Percentiles rank a stretch among this genome's conserved stretches.
Evolutionary conservation across 1,140 invertebrate species (phyloP).

Genomic region (Drosophila arawakana): DNA sequence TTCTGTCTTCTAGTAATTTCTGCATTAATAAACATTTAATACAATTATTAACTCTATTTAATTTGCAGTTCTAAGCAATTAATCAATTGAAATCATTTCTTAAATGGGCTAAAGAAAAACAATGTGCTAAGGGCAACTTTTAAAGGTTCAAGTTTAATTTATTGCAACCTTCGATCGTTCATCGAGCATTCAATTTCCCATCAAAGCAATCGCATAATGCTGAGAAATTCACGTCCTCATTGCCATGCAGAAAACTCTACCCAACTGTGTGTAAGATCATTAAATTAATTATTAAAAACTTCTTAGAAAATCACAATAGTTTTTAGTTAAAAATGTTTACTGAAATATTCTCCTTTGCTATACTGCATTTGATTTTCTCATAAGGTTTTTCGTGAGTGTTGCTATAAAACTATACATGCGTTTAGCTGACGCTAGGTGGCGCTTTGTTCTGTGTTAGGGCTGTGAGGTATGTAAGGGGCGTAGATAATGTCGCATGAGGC

Average conservation of each 20-base stretch:
- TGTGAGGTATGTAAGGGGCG: neutral
- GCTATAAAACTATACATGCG: no score
- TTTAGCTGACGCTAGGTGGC: constrained; percentile 6
- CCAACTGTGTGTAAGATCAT: no score
- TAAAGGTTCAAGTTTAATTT: neutral
- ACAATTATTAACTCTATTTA: neutral
- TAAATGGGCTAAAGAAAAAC: neutral
- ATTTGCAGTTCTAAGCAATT: constrained; percentile 3
- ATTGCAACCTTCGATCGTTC: constrained; percentile 7
- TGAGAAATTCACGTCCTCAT: neutral
- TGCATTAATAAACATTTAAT: constrained; percentile 7
- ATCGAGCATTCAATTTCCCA: neutral
- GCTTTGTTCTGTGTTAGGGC: neutral
- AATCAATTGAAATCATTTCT: constrained; percentile 1
- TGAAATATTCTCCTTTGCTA: no score
- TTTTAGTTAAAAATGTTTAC: no score
- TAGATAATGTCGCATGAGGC: neutral
- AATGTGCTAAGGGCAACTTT: constrained; percentile 8
- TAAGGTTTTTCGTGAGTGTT: neutral
- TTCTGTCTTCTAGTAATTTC: neutral
- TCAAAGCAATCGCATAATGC: neutral
- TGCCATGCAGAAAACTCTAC: neutral
- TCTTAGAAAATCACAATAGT: no score
- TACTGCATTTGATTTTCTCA: no score
- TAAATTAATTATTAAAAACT: no score